Base-by-base conservation (phyloP, 2,888 invertebrate species). In the Archips xylosteana region DNA sequence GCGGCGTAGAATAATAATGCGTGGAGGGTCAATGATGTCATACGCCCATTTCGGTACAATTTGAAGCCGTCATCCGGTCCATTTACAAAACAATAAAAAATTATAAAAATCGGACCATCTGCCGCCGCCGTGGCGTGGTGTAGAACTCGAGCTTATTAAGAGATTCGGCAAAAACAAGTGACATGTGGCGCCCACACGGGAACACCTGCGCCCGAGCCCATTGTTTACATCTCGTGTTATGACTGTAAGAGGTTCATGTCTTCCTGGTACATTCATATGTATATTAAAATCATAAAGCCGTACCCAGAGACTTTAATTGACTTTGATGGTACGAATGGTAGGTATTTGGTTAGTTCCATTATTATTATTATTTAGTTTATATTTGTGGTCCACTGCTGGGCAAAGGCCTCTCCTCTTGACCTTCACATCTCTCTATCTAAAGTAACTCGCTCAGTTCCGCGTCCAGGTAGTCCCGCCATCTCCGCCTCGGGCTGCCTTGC, bases 21-120 rank as follows among this genome's bases (percentile, higher is more conserved):
- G 64, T 15, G n/a, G 59, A 51, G 62, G 62, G 54, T 59, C 59
- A 34, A 63, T 73, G 68, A 73, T 69, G 63, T 69, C 73, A 73
- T 69, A 63, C 51, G 68, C 54, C 68, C 68, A 73, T 73, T 47
- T 73, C 57, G 54, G 72, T 54, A 36, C 36, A 63, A 47, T 63
- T 63, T 59, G 42, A 42, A 62, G 39, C 47, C 45, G 70, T 57
- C 61, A 61, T 63, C 61, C 54, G 73, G 72, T 72, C 68, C 54
- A 65, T 65, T 70, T 65, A 64, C 23, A 32, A 64, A 74, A 74
- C 65, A 70, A 74, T 74, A 74, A 74, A 74, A 70, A 70, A 70
- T 65, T 23, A 69, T 64, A 57, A 68, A 74, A 69, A 74, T 70
- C 32, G 42, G 69, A 62, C 74, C 74, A 74, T 74, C 70, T 74